Conservation (phyloP, 2,113 vertebrate species). For the Fulica atra region DNA sequence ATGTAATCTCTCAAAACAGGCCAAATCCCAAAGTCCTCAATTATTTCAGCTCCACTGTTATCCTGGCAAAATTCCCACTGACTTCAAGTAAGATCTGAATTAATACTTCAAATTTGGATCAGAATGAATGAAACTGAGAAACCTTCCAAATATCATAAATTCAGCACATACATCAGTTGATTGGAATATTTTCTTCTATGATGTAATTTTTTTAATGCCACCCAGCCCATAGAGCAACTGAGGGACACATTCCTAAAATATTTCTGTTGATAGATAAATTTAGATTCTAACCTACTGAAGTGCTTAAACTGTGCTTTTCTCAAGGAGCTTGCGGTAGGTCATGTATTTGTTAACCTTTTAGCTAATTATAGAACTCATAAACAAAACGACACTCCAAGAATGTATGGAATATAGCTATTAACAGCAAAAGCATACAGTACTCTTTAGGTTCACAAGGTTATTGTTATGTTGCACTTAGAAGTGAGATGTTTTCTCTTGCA, state of each 20-base stretch:
- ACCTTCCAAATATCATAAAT: neutral
- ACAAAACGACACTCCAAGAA: neutral
- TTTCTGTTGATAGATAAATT: neutral
- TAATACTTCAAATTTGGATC: neutral
- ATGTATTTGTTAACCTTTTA: neutral
- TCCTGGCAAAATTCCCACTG: neutral
- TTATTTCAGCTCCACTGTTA: neutral
- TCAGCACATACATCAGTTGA: neutral
- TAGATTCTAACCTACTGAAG: neutral
- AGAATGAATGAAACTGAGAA: neutral
- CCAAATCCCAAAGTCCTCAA: neutral
- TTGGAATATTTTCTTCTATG: neutral
- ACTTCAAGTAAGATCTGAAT: neutral
- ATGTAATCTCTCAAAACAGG: neutral
- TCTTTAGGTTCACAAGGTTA: neutral
- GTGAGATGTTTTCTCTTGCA: neutral
- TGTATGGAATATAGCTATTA: neutral
- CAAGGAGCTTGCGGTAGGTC: neutral
- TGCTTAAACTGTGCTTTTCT: neutral
- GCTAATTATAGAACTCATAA: neutral
- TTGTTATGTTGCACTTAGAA: neutral
- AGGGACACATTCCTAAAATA: neutral
- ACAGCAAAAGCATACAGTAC: neutral
- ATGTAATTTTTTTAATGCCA: neutral
- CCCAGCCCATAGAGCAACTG: neutral